Evolutionary conservation across 2,888 invertebrate species (phyloP), one percentile per base, ranked within the genome.

Genomic region (Liposcelis brunnea): DNA sequence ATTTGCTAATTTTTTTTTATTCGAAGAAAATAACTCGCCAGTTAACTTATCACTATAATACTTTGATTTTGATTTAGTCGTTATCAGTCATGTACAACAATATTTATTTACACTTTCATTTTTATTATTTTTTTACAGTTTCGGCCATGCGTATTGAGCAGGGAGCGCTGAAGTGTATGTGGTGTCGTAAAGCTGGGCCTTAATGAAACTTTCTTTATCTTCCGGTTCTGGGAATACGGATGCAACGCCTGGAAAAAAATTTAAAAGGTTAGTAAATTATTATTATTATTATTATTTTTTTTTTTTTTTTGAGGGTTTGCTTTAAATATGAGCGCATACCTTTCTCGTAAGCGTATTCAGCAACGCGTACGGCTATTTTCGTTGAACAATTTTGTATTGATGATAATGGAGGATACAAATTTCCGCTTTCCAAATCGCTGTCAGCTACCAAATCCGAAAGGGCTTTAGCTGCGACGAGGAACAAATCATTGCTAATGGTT

Each of bases 401-500:
- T 34, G 72, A 67, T 11, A 97, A 70, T 0, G 93, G 90, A 15
- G 97, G 97, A 65, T 95, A 98, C 45, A 98, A 70, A 52, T 90
- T 78, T 48, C 95, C 95, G 45, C 71, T 74, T 1, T 72, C 74
- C 55, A 97, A 66, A 64, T 94, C 83, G 1, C 73, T 72, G 42
- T 86, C 75, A 0, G 79, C 74, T 6, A 94, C 94, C 43, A 87
- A 68, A 3, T 77, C 74, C 1, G 94, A 77, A 46, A 97, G 67
- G 45, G 80, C 74, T 77, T 86, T 62, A 2, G 97, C 93, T 31
- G 97, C 80, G 12, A 86, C 72, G 47, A 98, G 72, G 75, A 98
- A 91, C 49, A 89, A 74, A 55, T 89, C 84, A 58, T 98, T 94
- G 11, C 82, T 77, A 59, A 98, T 89, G 58, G 82, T 85, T 54